Evolutionary conservation across 2,888 invertebrate genomes (phyloP), one percentile per base, ranked within the genome.

Genomic region (Pristionchus entomophagus): DNA sequence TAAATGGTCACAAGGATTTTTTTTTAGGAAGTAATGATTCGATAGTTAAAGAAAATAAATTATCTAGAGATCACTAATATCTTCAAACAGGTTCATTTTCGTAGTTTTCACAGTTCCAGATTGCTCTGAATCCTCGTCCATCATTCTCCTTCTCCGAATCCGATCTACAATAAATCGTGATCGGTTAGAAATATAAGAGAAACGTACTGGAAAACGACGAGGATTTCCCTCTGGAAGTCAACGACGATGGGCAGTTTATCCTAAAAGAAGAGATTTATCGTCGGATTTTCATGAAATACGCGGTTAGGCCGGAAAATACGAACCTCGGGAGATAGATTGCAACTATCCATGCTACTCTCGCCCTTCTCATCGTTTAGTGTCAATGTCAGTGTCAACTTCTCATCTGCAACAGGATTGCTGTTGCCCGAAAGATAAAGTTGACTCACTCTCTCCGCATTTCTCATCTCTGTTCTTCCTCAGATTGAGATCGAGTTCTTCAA

Each of bases 391-490:
- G 69, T 69, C 35, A 69, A 10, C 38, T 69, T 69, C 49, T 51
- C 80, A 19, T 38, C 51, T 51, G 29, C 4, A 49, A 29, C 4
- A 0, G 17, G 35, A 29, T 29, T 35, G 6, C n/a, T n/a, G 32
- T 22, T 38, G 29, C 4, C 14, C 14, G 41, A 77, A 77, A 12
- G 12, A 82, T 81, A 12, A 59, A 53, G n/a, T n/a, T 56, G 8
- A 38, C 53, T 56, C 17, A 82, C 82, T 49, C 14, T 82, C 56
- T 82, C 82, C 82, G 38, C 82, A 82, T 29, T 56, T 56, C n/a
- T 38, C 53, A 80, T 80, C 82, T 12, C 4, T 12, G 5, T 56
- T 14, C 3, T 29, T n/a, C 41, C 49, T 82, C 51, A 38, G 17
- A 49, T 82, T 56, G 19, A 82, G 49, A 35, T 82, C 59, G 4